Conservation (phyloP, 2,888 invertebrate genomes). For the Machimus rusticus region DNA sequence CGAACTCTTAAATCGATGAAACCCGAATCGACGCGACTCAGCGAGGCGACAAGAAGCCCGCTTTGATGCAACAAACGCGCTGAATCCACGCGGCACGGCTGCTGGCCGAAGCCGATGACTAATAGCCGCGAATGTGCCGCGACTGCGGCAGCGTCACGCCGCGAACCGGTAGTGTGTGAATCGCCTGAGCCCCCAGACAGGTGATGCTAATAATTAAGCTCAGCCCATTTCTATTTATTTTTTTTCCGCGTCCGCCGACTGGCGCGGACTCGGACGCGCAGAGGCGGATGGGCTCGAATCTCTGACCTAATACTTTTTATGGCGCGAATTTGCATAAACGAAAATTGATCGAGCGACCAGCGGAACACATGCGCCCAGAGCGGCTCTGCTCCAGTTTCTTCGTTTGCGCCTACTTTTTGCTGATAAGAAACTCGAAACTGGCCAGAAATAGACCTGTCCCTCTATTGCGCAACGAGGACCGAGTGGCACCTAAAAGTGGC, state of each 20-base stretch:
- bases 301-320: background rate
- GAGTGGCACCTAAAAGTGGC: background rate
- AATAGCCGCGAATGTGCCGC: background rate
- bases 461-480: background rate
- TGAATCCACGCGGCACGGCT: background rate
- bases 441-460: conserved; percentile 7
- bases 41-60: background rate
- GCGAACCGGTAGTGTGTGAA: background rate
- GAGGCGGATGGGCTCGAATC: background rate
- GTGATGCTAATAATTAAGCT: background rate
- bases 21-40: background rate
- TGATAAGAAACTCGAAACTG: conserved; percentile 11
- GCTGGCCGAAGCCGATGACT: background rate
- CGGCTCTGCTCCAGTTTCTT: background rate
- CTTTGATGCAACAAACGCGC: background rate
- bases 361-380: background rate
- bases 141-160: background rate
- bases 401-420: background rate
- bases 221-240: background rate
- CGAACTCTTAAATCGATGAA: background rate
- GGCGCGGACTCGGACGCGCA: background rate
- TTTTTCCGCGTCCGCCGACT: background rate
- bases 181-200: background rate
- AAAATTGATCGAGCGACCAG: background rate
- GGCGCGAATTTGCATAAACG: background rate